Evolutionary conservation across 2,888 invertebrate genomes (phyloP).

Genomic region (Apomyelois bistriatella): DNA sequence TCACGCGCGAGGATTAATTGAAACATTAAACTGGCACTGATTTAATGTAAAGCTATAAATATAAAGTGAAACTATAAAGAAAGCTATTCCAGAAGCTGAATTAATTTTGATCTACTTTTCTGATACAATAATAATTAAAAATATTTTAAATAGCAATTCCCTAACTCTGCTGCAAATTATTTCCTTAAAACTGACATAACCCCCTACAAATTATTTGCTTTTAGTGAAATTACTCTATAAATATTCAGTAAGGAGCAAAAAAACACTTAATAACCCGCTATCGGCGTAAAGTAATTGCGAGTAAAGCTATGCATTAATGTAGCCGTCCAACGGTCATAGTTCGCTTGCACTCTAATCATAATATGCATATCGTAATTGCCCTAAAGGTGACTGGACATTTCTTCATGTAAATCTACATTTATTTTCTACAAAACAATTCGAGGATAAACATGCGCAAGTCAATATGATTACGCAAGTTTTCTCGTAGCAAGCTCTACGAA

Average conservation of each 20-base stretch:
- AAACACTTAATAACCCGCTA: slow-evolving; percentile 63
- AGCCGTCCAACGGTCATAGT: slow-evolving; percentile 35
- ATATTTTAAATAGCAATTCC: neutral
- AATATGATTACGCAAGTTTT: neutral
- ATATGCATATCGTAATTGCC: slow-evolving; percentile 12
- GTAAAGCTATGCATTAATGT: slow-evolving; percentile 52
- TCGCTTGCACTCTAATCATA: slow-evolving; percentile 24
- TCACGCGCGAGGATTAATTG: too few species aligned
- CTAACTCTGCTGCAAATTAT: neutral
- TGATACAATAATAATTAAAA: too few species aligned
- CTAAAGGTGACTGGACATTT: neutral
- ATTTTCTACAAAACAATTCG: neutral
- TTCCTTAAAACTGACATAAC: slow-evolving; percentile 17
- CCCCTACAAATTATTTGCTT: slow-evolving; percentile 59
- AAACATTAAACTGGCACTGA: too few species aligned
- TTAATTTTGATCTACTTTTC: neutral
- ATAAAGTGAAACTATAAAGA: too few species aligned
- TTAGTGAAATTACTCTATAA: slow-evolving; percentile 76
- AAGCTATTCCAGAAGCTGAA: too few species aligned
- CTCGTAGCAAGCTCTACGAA: neutral
- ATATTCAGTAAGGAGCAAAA: slow-evolving; percentile 67
- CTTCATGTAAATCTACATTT: neutral
- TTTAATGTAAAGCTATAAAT: too few species aligned
- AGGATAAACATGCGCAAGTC: neutral
- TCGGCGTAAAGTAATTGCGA: slow-evolving; percentile 63